Base-by-base conservation (phyloP, 2,113 vertebrate genomes). In the Athene cunicularia region DNA sequence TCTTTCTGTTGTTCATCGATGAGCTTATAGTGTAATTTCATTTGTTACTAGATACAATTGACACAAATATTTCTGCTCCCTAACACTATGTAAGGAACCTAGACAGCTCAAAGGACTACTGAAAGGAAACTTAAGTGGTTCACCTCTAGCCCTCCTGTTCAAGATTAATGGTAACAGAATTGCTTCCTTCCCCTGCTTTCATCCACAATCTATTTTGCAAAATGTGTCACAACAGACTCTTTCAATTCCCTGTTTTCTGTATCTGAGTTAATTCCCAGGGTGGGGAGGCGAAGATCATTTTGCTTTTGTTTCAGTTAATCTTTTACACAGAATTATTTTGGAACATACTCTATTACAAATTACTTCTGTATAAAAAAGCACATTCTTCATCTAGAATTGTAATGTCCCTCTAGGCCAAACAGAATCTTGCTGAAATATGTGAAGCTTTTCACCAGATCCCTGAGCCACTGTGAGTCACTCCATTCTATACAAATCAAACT, bases 401-500 rank as follows among this genome's bases (percentile, higher is more conserved):
- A 87, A 64, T 3, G 7, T 33, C 55, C 67, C 91, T 80, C 81
- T 72, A 91, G 92, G 60, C 80, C 75, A 91, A 94, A 75, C 60
- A 82, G 91, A 88, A 90, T 93, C 50, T 37, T 9, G 45, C 68
- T 94, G 56, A 94, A 94, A 80, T 50, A 89, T 18, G 5, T 37
- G 63, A 68, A 90, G 60, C 28, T 77, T 50, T 66, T 81, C 86
- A 67, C 92, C 94, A 85, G 72, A 86, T 83, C 70, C 86, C 84
- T 76, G 93, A 95, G 59, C 93, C 64, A 62, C 77, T 15, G 24
- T 58, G 22, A 91, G 92, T 91, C 89, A 80, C 94, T 96, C 75
- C 83, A 70, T 93, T 82, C 91, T 74, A 62, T n/a, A 28, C 91
- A 96, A 97, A 96, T 95, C 91, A 96, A 97, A 95, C 66, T n/a